These are phyloP conservation scores for Keiferia lycopersicella DNA, from an alignment of 2,888 invertebrate genomes.

Conservation along the genomic window DNA sequence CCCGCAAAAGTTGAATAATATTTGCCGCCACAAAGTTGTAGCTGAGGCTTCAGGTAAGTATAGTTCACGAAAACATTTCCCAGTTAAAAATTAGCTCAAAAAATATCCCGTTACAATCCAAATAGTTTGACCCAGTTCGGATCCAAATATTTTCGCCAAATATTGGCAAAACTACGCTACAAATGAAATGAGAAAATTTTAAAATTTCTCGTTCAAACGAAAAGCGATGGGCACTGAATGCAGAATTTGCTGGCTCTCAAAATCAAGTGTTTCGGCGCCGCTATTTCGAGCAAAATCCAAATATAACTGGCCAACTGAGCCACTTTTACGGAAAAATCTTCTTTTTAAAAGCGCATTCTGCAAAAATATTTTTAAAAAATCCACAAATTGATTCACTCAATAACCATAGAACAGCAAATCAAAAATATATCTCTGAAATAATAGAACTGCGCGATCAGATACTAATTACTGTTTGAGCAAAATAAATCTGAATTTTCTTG, in stretches of 20 bases:
- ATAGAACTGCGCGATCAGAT: no score
- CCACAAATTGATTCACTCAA: background rate
- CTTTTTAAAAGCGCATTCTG: background rate
- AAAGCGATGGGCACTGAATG: slow-evolving; percentile 42
- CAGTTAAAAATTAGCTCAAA: background rate
- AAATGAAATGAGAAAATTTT: slow-evolving; percentile 32
- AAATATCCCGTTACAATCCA: slow-evolving; percentile 15
- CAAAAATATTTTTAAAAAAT: background rate
- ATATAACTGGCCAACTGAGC: slow-evolving; percentile 33
- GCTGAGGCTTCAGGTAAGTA: background rate
- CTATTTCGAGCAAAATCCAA: slow-evolving; percentile 38
- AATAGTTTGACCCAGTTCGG: slow-evolving; percentile 6
- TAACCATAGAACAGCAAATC: background rate
- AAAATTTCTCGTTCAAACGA: slow-evolving; percentile 37
- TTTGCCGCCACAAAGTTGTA: no score
- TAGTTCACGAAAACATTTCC: background rate
- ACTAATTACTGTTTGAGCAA: no score
- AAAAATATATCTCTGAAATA: no score
- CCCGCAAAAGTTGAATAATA: background rate
- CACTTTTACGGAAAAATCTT: slow-evolving; percentile 28
- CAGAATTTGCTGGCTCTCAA: slow-evolving; percentile 41
- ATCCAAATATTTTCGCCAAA: slow-evolving; percentile 18
- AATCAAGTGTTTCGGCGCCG: slow-evolving; percentile 40
- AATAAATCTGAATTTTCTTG: no score
- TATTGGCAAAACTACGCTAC: slow-evolving; percentile 21